phyloP scores from a whole-genome alignment of 2,797 vertebrate species.

The Poeciliopsis infans region DNA sequence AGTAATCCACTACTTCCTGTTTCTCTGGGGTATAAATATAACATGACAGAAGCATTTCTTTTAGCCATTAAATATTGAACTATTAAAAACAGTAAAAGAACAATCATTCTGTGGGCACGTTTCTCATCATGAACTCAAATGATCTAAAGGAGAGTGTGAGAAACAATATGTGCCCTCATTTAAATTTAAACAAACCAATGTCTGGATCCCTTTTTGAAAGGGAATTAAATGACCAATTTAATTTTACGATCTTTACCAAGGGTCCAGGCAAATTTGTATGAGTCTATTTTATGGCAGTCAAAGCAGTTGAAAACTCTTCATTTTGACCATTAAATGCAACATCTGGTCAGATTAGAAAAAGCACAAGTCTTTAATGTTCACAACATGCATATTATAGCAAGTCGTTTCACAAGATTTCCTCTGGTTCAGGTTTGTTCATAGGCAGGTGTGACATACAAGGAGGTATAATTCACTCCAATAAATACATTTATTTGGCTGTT shows the following conservation, averaged over 20 bases:
- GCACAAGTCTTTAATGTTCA: neutral
- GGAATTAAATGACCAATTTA: too few relatives aligned
- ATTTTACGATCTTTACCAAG: neutral
- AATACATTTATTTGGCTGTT: neutral
- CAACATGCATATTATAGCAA: neutral
- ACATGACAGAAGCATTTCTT: neutral
- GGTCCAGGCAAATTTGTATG: neutral
- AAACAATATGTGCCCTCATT: neutral
- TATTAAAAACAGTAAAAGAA: neutral
- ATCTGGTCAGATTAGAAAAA: neutral
- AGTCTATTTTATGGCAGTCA: neutral
- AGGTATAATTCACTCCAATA: neutral
- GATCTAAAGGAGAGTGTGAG: neutral
- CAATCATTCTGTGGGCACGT: neutral
- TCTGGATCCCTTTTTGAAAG: neutral
- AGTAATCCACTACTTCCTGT: neutral
- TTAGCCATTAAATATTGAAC: neutral
- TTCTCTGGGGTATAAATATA: neutral
- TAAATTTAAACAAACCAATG: neutral
- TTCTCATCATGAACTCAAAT: neutral
- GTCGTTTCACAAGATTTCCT: neutral
- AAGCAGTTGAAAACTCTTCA: neutral
- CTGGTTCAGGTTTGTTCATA: neutral
- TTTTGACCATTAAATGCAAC: neutral
- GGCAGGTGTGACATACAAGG: neutral